Evolutionary conservation across 2,888 invertebrate genomes (phyloP), one percentile per base, ranked within the genome.

Genomic region (Corythucha ciliata): DNA sequence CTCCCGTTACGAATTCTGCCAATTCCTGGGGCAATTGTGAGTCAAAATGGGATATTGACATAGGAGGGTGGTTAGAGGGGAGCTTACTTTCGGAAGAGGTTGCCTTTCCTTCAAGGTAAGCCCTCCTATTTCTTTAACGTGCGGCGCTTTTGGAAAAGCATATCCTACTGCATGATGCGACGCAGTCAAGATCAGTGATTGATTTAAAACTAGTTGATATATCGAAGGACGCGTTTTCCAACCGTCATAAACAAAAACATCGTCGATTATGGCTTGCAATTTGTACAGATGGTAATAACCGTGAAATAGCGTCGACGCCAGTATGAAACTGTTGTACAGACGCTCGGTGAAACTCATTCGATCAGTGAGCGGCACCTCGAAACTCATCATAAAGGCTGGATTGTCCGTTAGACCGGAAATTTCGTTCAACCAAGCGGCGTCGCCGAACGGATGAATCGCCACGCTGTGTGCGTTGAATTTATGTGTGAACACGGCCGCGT

Each of bases 91-190:
- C 51, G 79, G 79, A 59, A 88, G 70, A 26, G 77, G 74, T 63
- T 80, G 79, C 7, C 85, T 70, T 29, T 79, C 76, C 58, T 78
- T 80, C 63, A 87, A 86, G 63, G 87, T 87, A 54, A 88, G 83
- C 62, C 88, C 87, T 2, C 85, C 87, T 4, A 88, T 81, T 67
- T 87, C 86, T 8, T 86, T 83, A 1, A 87, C 82, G 66, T 86
- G 85, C 0, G 87, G 83, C 59, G 87, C 70, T 12, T 33, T 37
- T 3, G 54, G 54, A 16, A 24, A 40, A 1, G 51, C 22, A 27
- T 49, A 54, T n/a, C 51, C 54, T 2, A 52, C 27, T 0, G 54
- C 44, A 16, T 51, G 41, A 42, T 59, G 57, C 34, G 56, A 52
- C 10, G 59, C 58, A 16, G 47, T 42, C n/a, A 60, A 26, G 21